Conservation (phyloP, 2,113 vertebrate species). For the Gopherus evgoodei region DNA sequence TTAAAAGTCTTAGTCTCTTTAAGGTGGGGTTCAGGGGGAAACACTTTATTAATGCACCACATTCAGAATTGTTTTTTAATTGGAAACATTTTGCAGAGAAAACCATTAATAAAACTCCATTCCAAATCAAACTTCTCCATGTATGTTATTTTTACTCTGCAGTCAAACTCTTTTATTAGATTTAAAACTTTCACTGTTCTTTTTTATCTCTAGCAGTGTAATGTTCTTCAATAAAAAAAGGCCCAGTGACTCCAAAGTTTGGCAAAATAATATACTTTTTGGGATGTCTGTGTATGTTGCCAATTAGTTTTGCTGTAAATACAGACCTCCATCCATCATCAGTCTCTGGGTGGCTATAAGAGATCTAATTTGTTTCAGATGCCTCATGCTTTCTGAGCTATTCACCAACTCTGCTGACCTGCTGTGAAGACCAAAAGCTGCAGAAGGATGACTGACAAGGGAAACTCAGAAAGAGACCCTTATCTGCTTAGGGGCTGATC, state of each 20-base stretch:
- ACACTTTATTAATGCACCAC: conserved; percentile 80
- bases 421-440: conserved; percentile 85
- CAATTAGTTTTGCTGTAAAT: conserved; percentile 99
- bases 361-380: conserved; percentile 99
- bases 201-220: conserved; percentile 84
- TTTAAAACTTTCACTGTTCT: conserved; percentile 86
- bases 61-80: conserved; percentile 85
- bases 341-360: conserved; percentile 98
- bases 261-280: conserved; percentile 88
- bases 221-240: conserved; percentile 82
- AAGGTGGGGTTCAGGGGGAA: conserved; percentile 53
- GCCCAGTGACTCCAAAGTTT: conserved; percentile 81
- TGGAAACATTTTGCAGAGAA: conserved; percentile 85
- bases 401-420: conserved; percentile 84
- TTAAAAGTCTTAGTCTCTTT: conserved; percentile 73
- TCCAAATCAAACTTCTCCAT: conserved; percentile 83
- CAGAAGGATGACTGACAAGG: conserved; percentile 88
- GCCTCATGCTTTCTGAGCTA: conserved; percentile 84
- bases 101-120: conserved; percentile 83
- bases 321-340: conserved; percentile 97
- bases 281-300: conserved; percentile 93
- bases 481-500: conserved; percentile 58
- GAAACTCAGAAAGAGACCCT: conserved; percentile 86
- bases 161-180: conserved; percentile 88
- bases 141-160: conserved; percentile 84